Evolutionary conservation across 2,888 invertebrate genomes (phyloP).

Genomic region (Terebella lapidaria): DNA sequence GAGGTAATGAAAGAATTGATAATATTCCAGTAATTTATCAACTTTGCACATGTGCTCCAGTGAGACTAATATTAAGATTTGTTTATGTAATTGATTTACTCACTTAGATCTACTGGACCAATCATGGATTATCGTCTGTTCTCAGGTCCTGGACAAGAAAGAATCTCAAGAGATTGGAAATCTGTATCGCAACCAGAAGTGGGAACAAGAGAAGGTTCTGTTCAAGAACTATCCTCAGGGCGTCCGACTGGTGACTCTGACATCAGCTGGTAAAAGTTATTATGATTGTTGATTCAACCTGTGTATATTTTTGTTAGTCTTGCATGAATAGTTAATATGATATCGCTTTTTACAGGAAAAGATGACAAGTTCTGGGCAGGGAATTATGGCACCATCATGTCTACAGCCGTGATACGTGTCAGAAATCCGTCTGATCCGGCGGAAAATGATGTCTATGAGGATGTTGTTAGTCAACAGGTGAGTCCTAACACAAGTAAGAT

Average conservation of each 20-base stretch:
- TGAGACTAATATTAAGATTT: no score
- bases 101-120: no score
- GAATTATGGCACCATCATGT: constrained; percentile 33
- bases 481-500: no score
- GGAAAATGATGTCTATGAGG: background rate
- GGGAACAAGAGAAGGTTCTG: constrained; percentile 25
- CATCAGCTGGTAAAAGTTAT: constrained; percentile 32
- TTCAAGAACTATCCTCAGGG: constrained; percentile 34
- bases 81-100: no score
- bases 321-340: background rate
- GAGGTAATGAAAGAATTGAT: no score
- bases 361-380: constrained; percentile 41
- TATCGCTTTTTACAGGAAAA: constrained; percentile 26
- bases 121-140: no score
- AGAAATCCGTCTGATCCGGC: constrained; percentile 10
- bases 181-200: constrained; percentile 28
- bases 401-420: constrained; percentile 30
- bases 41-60: no score
- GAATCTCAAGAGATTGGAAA: no score
- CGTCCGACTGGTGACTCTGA: constrained; percentile 28
- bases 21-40: no score
- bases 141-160: no score
- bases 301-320: constrained; percentile 4
- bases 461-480: background rate
- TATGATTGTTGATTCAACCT: no score